phyloP scores from a whole-genome alignment of 2,113 vertebrate genomes.

The Corythoichthys intestinalis region DNA sequence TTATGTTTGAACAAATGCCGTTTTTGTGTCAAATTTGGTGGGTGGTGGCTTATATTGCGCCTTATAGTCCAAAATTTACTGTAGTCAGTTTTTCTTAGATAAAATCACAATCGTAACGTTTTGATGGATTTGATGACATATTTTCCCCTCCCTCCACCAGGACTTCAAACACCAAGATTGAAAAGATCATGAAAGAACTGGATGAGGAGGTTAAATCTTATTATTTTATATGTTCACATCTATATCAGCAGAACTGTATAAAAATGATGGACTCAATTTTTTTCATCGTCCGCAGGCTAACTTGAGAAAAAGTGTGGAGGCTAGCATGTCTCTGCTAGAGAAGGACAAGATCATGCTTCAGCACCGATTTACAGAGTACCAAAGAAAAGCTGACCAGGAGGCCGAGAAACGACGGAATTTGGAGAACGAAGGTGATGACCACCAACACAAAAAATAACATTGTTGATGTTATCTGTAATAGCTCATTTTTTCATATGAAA shows the following conservation, averaged over 20 bases:
- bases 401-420: slow-evolving; percentile 90
- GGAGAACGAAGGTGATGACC: slow-evolving; percentile 88
- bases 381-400: slow-evolving; percentile 95
- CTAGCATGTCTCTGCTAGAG: slow-evolving; percentile 83
- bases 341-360: slow-evolving; percentile 93
- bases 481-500: neutral
- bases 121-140: neutral
- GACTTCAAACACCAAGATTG: slow-evolving; percentile 87
- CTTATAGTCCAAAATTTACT: no score
- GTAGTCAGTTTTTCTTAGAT: neutral
- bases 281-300: slow-evolving; percentile 57
- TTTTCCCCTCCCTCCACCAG: slow-evolving; percentile 66
- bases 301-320: slow-evolving; percentile 84
- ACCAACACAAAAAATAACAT: neutral
- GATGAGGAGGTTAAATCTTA: slow-evolving; percentile 86
- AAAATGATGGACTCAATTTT: neutral
- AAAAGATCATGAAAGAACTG: slow-evolving; percentile 96
- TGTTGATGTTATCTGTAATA: neutral
- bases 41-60: no score
- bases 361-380: slow-evolving; percentile 88
- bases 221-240: neutral
- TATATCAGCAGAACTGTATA: neutral
- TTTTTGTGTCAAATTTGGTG: no score
- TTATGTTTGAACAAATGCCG: no score
- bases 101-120: no score